Conservation (phyloP, 2,888 invertebrate genomes). For the Trachelus stipa region DNA sequence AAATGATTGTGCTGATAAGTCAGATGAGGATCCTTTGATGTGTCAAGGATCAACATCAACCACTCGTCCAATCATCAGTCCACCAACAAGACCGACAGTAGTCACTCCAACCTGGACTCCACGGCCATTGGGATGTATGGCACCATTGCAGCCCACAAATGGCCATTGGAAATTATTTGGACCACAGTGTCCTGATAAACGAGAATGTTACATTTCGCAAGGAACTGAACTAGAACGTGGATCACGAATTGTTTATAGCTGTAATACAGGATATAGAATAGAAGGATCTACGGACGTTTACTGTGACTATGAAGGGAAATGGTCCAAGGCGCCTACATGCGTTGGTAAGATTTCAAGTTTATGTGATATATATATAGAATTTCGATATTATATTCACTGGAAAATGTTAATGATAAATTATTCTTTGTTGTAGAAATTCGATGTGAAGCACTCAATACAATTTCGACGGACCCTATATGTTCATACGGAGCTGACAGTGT, state of each 20-base stretch:
- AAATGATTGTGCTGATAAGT: slow-evolving; percentile 63
- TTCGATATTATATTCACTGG: not conserved
- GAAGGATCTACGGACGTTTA: slow-evolving; percentile 40
- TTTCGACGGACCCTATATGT: slow-evolving; percentile 46
- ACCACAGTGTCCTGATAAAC: slow-evolving; percentile 38
- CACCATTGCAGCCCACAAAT: slow-evolving; percentile 50
- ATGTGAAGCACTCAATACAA: slow-evolving; percentile 45
- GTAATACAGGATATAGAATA: slow-evolving; percentile 47
- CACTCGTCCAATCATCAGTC: not conserved
- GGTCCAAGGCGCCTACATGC: slow-evolving; percentile 51
- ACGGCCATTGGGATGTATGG: slow-evolving; percentile 35
- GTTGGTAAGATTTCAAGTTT: slow-evolving; percentile 37
- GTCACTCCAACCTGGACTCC: slow-evolving; percentile 6
- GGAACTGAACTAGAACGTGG: slow-evolving; percentile 42
- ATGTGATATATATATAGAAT: not conserved
- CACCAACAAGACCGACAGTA: slow-evolving; percentile 11
- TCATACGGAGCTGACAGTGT: slow-evolving; percentile 33
- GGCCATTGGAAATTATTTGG: slow-evolving; percentile 49
- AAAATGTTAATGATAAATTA: slow-evolving; percentile 1
- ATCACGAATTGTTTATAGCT: slow-evolving; percentile 52
- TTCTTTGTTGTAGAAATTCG: slow-evolving; percentile 47
- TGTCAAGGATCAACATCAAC: slow-evolving; percentile 30
- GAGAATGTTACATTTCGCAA: slow-evolving; percentile 35
- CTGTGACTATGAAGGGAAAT: slow-evolving; percentile 48
- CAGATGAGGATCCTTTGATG: slow-evolving; percentile 57